Evolutionary conservation across 2,797 vertebrate genomes (phyloP).

Genomic region (Lepus oiostolus): DNA sequence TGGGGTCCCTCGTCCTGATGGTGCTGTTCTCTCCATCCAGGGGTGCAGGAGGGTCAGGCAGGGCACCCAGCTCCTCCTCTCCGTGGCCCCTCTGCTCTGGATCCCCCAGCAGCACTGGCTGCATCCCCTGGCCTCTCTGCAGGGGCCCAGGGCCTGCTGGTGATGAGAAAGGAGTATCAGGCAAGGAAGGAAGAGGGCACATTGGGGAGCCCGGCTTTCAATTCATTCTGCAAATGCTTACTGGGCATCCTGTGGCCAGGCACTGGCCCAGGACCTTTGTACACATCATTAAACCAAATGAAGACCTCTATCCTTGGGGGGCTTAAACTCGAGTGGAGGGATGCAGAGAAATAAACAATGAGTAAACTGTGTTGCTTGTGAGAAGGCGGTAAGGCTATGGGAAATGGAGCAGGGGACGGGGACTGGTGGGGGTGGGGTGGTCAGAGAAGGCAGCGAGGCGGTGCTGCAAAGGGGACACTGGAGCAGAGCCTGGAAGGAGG

Average conservation of each 20-base stretch:
- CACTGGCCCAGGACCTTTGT: background rate
- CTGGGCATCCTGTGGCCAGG: background rate
- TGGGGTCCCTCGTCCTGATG: slow-evolving; percentile 15
- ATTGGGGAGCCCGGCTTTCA: background rate
- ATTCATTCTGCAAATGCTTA: background rate
- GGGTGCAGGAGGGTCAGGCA: accelerated
- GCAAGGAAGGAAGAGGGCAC: background rate
- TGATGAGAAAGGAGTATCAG: background rate
- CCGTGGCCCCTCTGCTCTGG: background rate
- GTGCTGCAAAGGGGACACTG: background rate
- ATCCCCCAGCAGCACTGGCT: background rate
- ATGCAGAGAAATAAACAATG: background rate
- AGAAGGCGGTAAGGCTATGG: background rate
- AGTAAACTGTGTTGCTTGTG: background rate
- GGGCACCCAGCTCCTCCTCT: slow-evolving; percentile 60
- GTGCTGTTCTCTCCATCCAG: background rate
- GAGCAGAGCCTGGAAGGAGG: background rate
- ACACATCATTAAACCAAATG: background rate
- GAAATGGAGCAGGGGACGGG: background rate
- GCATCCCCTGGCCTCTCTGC: slow-evolving; percentile 51
- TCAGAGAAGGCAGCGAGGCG: background rate
- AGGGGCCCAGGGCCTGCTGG: slow-evolving; percentile 42
- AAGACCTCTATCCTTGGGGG: background rate
- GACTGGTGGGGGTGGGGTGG: background rate
- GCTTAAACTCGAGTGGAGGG: background rate